Percentiles rank a stretch among this genome's conserved stretches.
These are phyloP conservation scores for Brachyptera risi DNA, from an alignment of 2,888 invertebrate genomes.

Conservation along the genomic window DNA sequence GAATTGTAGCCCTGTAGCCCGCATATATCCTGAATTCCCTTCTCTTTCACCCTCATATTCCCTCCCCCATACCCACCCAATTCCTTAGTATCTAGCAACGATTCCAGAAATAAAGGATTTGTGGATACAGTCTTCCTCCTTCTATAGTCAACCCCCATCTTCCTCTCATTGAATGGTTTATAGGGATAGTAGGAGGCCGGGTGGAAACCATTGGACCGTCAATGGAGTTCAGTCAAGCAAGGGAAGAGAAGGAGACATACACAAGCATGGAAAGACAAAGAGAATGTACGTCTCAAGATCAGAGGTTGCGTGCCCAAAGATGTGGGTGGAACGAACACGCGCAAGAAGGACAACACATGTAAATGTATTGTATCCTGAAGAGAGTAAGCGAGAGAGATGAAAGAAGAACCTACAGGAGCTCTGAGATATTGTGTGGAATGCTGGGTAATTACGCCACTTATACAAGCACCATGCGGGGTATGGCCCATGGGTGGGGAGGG, in stretches of 20 bases:
- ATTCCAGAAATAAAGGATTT: slow-evolving; percentile 28
- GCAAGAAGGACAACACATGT: slow-evolving; percentile 3
- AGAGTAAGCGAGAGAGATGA: slow-evolving; percentile 8
- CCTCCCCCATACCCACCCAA: slow-evolving; percentile 6
- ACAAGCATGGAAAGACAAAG: slow-evolving; percentile 17
- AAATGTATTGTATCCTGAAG: background rate
- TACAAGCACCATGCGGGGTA: slow-evolving; percentile 20
- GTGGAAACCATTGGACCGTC: slow-evolving; percentile 24
- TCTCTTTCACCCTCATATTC: slow-evolving; percentile 2
- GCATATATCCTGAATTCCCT: slow-evolving; percentile 29
- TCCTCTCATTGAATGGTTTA: slow-evolving; percentile 28
- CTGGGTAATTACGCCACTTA: slow-evolving; percentile 27
- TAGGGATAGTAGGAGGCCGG: slow-evolving; percentile 23
- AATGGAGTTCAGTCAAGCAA: slow-evolving; percentile 24
- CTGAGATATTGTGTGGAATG: slow-evolving; percentile 25
- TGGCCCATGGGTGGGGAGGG: background rate
- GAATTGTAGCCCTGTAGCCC: slow-evolving; percentile 27
- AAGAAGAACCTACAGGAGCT: too few relatives aligned
- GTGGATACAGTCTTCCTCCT: slow-evolving; percentile 28
- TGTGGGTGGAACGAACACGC: slow-evolving; percentile 15
- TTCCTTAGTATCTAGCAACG: slow-evolving; percentile 28
- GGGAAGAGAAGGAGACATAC: slow-evolving; percentile 18
- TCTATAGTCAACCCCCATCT: slow-evolving; percentile 10
- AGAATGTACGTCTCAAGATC: slow-evolving; percentile 12
- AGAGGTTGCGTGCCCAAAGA: slow-evolving; percentile 23